These are phyloP conservation scores for Dorcus parallelipipedus DNA, from an alignment of 2,888 invertebrate species.

Conservation along the genomic window DNA sequence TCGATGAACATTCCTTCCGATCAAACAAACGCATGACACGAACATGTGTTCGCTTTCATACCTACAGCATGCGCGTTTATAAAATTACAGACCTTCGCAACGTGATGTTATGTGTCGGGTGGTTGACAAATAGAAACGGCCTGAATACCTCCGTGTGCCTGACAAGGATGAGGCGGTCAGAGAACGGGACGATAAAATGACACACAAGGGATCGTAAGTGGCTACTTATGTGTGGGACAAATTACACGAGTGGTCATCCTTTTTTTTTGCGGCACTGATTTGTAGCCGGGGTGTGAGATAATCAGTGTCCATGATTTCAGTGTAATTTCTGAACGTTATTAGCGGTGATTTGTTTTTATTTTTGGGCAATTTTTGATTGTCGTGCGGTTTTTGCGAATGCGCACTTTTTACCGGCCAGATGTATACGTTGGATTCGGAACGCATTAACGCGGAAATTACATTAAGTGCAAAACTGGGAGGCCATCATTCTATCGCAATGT, in stretches of 20 bases:
- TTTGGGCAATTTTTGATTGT: too few relatives aligned
- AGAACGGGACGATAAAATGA: conserved; percentile 12
- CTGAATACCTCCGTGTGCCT: background rate
- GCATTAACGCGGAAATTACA: too few relatives aligned
- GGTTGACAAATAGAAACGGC: background rate
- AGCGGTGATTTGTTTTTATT: conserved; percentile 3
- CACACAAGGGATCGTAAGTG: conserved; percentile 18
- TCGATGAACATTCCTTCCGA: too few relatives aligned
- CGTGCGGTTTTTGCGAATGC: too few relatives aligned
- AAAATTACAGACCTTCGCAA: background rate
- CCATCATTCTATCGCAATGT: too few relatives aligned
- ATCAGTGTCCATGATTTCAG: conserved; percentile 12
- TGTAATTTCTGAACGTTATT: conserved; percentile 11
- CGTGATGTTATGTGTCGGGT: conserved; percentile 11
- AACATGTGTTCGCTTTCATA: too few relatives aligned
- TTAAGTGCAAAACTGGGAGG: too few relatives aligned
- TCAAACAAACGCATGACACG: too few relatives aligned
- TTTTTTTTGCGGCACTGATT: conserved; percentile 20
- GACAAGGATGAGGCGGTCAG: conserved; percentile 1
- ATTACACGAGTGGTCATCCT: conserved; percentile 19
- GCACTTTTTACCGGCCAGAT: too few relatives aligned
- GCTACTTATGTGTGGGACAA: conserved; percentile 24
- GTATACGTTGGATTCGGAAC: too few relatives aligned
- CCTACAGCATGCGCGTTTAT: too few relatives aligned
- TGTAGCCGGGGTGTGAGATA: conserved; percentile 19